phyloP scores from a whole-genome alignment of 64 coral and sea anemone genomes.

The Platygyra sinensis region DNA sequence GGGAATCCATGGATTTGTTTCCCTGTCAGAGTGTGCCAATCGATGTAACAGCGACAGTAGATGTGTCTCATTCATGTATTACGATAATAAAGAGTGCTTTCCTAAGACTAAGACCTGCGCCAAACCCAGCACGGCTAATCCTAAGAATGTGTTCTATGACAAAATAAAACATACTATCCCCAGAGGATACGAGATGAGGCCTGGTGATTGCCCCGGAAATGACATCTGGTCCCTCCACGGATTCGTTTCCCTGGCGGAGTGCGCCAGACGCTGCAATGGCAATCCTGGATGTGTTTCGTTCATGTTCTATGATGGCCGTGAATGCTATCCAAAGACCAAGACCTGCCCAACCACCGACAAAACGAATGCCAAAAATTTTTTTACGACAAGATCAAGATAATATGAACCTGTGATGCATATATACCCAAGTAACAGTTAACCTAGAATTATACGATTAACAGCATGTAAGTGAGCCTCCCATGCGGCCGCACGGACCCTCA shows the following conservation, averaged over 20 bases:
- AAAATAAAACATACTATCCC: no score
- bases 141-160: constrained; percentile 14
- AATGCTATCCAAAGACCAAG: constrained; percentile 30
- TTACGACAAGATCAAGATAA: not conserved
- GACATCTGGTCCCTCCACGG: constrained; percentile 36
- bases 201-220: constrained; percentile 44
- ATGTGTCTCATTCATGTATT: constrained; percentile 26
- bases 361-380: constrained; percentile 6
- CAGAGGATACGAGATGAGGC: constrained; percentile 2
- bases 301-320: constrained; percentile 1
- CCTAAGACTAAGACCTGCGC: constrained; percentile 17
- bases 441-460: not conserved
- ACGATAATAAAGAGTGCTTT: not conserved
- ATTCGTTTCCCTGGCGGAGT: not conserved
- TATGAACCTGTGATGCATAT: not conserved
- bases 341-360: constrained; percentile 3
- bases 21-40: constrained; percentile 6
- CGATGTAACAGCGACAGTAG: not conserved
- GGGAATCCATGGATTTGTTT: not conserved
- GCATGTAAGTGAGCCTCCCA: not conserved
- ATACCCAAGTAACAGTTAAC: not conserved
- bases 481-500: no score
- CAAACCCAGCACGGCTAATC: not conserved
- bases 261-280: constrained; percentile 10
- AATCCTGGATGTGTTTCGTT: constrained; percentile 2